Conservation (phyloP, 2,113 vertebrate genomes). For the Prinia subflava region DNA sequence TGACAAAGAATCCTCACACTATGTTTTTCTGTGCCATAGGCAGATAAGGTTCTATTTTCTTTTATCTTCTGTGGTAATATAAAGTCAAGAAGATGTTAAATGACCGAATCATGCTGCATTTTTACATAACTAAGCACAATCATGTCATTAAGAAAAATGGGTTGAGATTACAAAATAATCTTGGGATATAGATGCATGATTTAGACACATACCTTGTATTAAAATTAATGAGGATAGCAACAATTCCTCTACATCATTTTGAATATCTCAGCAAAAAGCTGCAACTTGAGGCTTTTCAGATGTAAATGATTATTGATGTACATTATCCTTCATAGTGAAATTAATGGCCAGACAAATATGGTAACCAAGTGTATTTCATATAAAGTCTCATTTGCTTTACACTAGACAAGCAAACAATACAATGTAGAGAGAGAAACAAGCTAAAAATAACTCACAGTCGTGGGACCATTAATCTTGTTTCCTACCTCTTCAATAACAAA, state of each 20-base stretch:
- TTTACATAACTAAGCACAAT: background rate
- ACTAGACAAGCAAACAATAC: background rate
- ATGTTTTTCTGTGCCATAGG: background rate
- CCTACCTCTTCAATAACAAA: background rate
- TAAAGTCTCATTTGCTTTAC: background rate
- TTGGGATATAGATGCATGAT: background rate
- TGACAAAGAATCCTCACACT: background rate
- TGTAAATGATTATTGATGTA: background rate
- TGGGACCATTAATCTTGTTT: background rate
- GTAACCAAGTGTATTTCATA: background rate
- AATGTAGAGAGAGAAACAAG: background rate
- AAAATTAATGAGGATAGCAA: background rate
- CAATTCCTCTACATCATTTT: background rate
- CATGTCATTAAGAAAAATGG: background rate
- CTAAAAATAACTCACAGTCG: background rate
- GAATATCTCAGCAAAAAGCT: constrained; percentile 2
- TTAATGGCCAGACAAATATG: background rate
- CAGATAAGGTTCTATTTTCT: background rate
- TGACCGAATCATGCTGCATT: background rate
- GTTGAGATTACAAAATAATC: background rate
- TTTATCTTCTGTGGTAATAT: background rate
- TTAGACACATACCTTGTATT: background rate
- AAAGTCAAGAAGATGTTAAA: background rate
- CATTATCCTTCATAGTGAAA: background rate
- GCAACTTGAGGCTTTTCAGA: background rate